These are phyloP conservation scores for Atethmia centrago DNA, from an alignment of 2,888 invertebrate species.

Conservation along the genomic window DNA sequence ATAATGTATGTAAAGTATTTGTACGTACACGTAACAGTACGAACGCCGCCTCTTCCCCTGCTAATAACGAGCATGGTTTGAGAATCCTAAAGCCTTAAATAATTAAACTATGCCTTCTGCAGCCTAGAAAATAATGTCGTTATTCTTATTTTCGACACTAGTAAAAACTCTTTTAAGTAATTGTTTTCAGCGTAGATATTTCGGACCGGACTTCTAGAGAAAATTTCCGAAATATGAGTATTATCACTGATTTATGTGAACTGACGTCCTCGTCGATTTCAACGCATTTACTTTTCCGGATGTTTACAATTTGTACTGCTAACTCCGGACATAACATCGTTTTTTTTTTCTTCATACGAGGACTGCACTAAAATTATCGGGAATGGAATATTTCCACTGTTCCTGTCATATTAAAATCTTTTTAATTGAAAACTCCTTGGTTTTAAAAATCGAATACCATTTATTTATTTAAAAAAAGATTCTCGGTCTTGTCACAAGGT, in stretches of 20 bases:
- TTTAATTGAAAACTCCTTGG: too few relatives aligned
- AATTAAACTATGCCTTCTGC: background rate
- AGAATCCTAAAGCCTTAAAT: background rate
- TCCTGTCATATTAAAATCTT: too few relatives aligned
- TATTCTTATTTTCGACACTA: background rate
- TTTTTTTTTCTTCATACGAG: constrained; percentile 20
- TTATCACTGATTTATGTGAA: constrained; percentile 16
- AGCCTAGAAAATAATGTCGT: background rate
- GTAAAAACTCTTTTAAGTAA: background rate
- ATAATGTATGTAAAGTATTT: constrained; percentile 36
- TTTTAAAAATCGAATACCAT: too few relatives aligned
- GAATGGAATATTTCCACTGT: too few relatives aligned
- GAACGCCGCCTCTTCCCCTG: constrained; percentile 1
- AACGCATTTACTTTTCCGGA: background rate
- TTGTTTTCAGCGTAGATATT: constrained; percentile 8
- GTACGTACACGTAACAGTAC: constrained; percentile 24
- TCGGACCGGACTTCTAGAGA: constrained; percentile 20
- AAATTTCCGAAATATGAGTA: constrained; percentile 17
- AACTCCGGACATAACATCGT: background rate
- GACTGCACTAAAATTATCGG: too few relatives aligned
- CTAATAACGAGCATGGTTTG: background rate
- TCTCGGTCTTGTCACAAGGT: too few relatives aligned
- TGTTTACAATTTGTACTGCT: constrained; percentile 6
- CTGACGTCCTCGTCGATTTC: constrained; percentile 17
- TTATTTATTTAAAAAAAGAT: too few relatives aligned